Evolutionary conservation across 2,113 vertebrate genomes (phyloP).

Genomic region (Paramormyrops kingsleyae): DNA sequence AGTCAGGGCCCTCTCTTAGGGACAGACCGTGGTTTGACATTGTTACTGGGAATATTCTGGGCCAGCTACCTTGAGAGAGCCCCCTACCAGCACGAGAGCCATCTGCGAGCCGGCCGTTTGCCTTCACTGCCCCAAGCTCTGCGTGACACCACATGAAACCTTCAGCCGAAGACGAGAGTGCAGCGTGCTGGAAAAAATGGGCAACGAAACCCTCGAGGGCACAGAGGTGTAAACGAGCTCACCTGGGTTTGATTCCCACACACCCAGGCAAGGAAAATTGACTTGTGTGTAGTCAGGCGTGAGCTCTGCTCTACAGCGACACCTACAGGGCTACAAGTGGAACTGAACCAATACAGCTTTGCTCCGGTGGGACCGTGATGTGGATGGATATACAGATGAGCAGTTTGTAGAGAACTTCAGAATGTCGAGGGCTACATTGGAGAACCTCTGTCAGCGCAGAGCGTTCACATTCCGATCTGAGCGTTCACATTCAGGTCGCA

Average conservation of each 20-base stretch:
- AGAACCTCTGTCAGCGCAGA: no score
- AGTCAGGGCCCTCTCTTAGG: neutral
- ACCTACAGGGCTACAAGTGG: neutral
- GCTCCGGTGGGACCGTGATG: neutral
- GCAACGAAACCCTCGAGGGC: neutral
- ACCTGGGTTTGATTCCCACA: neutral
- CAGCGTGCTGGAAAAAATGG: neutral
- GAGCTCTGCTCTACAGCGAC: neutral
- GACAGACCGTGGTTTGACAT: neutral
- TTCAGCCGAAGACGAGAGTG: neutral
- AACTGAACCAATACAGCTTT: neutral
- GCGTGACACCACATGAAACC: neutral
- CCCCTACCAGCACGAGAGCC: neutral
- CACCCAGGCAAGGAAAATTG: neutral
- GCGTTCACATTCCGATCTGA: no score
- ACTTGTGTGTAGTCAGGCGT: neutral
- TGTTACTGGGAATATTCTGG: neutral
- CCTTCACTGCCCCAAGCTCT: neutral
- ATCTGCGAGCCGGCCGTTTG: neutral
- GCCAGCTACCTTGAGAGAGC: neutral
- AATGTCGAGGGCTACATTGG: no score
- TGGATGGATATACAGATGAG: no score
- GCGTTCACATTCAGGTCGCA: no score
- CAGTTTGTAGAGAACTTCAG: no score
- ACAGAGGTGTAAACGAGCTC: neutral